Conservation (phyloP, 1,140 invertebrate species). For the Cecropterus lyciades region DNA sequence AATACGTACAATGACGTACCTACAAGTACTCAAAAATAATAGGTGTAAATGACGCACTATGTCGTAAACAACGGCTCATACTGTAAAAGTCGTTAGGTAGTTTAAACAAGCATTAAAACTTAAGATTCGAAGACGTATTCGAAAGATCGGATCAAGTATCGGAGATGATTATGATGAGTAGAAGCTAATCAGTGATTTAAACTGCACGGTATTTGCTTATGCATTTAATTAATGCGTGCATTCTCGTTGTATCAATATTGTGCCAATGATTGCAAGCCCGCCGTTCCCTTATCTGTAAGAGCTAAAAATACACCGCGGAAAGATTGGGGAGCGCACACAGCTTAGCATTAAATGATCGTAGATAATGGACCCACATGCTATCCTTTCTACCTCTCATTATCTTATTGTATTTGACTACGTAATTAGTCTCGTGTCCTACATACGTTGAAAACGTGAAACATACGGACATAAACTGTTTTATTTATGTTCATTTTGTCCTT, state of each 20-base stretch:
- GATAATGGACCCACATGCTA: slow-evolving; percentile 32
- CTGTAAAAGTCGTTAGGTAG: too few species aligned
- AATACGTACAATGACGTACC: too few species aligned
- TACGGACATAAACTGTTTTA: neutral
- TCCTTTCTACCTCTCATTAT: slow-evolving; percentile 18
- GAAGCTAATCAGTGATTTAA: slow-evolving; percentile 13
- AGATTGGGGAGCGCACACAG: slow-evolving; percentile 27
- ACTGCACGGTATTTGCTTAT: slow-evolving; percentile 7
- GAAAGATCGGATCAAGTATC: too few species aligned
- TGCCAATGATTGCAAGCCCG: slow-evolving; percentile 27
- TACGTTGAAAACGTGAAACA: neutral
- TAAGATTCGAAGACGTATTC: too few species aligned
- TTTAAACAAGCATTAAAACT: too few species aligned
- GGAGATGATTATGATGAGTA: too few species aligned
- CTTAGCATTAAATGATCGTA: slow-evolving; percentile 29
- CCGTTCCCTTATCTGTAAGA: slow-evolving; percentile 27
- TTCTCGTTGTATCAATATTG: slow-evolving; percentile 30
- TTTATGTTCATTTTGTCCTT: neutral
- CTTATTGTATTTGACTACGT: slow-evolving; percentile 17
- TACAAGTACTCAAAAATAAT: too few species aligned
- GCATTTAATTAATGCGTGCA: slow-evolving; percentile 25
- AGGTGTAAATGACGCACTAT: too few species aligned
- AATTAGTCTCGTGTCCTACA: slow-evolving; percentile 2
- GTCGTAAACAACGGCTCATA: too few species aligned
- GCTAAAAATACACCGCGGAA: slow-evolving; percentile 34